Conservation (phyloP, 2,113 vertebrate species). For the Rallus limicola region DNA sequence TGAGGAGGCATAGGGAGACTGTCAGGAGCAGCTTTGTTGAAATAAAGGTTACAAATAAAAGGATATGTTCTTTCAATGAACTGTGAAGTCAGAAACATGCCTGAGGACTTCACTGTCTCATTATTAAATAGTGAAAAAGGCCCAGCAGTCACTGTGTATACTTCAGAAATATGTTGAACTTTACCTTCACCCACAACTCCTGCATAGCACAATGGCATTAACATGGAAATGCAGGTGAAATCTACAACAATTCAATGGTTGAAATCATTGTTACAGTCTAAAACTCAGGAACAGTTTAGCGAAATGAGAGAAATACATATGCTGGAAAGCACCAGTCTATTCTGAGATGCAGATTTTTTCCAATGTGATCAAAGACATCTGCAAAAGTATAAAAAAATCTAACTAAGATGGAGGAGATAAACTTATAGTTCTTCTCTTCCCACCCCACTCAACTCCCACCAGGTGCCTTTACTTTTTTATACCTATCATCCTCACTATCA, state of each 20-base stretch:
- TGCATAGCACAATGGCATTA: not conserved
- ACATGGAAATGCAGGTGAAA: not conserved
- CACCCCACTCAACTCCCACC: not conserved
- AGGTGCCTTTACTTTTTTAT: not conserved
- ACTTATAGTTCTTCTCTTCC: not conserved
- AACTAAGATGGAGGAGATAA: not conserved
- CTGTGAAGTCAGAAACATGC: fast-evolving
- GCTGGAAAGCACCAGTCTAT: not conserved
- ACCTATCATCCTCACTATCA: not conserved
- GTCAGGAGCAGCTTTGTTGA: not conserved
- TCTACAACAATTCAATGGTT: not conserved
- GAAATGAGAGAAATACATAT: not conserved
- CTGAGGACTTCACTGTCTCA: not conserved
- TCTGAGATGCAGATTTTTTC: not conserved
- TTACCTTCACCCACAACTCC: not conserved
- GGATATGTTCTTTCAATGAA: not conserved
- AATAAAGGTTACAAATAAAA: not conserved
- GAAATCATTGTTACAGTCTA: not conserved
- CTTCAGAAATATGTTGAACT: not conserved
- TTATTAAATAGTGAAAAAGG: not conserved
- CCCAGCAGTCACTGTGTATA: fast-evolving
- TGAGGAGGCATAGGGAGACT: not conserved
- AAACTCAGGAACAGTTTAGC: not conserved
- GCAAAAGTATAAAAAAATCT: not conserved
- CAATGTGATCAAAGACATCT: not conserved